Conservation (phyloP, 2,797 vertebrate genomes). For the Australoheros facetus region DNA sequence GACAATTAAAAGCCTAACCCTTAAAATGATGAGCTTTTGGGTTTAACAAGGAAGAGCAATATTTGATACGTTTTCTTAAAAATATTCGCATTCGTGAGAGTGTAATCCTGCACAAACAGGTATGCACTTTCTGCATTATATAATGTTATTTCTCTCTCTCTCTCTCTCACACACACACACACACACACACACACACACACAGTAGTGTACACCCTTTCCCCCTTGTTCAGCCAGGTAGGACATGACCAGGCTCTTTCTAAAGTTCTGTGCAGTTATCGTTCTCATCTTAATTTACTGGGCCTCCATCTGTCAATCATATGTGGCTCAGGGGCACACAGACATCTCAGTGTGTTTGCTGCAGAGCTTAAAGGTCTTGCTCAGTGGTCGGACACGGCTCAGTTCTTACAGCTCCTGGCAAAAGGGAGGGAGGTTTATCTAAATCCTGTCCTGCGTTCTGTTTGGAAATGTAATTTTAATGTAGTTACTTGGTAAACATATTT, state of each 20-base stretch:
- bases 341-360: constrained; percentile 48
- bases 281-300: constrained; percentile 71
- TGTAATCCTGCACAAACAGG: no score
- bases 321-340: constrained; percentile 64
- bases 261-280: constrained; percentile 43
- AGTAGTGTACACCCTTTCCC: neutral
- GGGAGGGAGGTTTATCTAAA: constrained; percentile 54
- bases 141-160: neutral
- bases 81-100: no score
- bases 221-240: constrained; percentile 20
- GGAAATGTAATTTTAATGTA: constrained; percentile 28
- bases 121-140: neutral
- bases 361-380: constrained; percentile 61
- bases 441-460: constrained; percentile 40
- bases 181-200: neutral
- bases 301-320: constrained; percentile 70
- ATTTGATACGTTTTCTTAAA: no score
- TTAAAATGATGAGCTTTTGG: neutral
- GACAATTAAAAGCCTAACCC: neutral
- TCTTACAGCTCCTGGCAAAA: constrained; percentile 38
- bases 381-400: constrained; percentile 51
- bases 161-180: neutral
- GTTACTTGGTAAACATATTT: constrained; percentile 45
- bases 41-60: neutral
- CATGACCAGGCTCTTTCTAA: constrained; percentile 20